Evolutionary conservation across 2,797 vertebrate species (phyloP).

Genomic region (Poecilia gillii): DNA sequence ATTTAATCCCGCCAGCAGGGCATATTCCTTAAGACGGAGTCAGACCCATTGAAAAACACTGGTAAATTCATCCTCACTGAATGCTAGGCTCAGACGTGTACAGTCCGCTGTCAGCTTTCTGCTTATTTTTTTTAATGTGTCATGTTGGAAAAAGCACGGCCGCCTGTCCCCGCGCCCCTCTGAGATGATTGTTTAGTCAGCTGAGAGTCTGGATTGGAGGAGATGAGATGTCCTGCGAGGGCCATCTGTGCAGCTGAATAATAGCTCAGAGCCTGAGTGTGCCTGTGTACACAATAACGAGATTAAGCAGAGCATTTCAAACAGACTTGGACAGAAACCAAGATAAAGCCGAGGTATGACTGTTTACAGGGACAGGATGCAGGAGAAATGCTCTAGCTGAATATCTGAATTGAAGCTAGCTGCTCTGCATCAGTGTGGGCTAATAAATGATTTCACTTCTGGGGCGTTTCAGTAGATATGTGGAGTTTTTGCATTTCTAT

Average conservation of each 20-base stretch:
- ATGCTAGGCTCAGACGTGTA: constrained; percentile 17
- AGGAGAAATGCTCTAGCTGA: neutral
- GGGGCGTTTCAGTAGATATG: constrained; percentile 73
- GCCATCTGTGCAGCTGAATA: constrained; percentile 63
- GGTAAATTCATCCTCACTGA: constrained; percentile 37
- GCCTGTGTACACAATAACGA: constrained; percentile 28
- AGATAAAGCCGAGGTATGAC: constrained; percentile 21
- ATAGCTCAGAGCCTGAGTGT: constrained; percentile 35
- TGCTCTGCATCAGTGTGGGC: constrained; percentile 35
- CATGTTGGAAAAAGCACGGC: constrained; percentile 6
- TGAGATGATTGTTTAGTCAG: constrained; percentile 68
- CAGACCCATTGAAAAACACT: constrained; percentile 44
- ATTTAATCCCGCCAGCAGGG: constrained; percentile 31
- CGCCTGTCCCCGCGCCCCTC: constrained; percentile 36
- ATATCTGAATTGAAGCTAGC: constrained; percentile 23
- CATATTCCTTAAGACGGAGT: constrained; percentile 34
- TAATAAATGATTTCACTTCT: constrained; percentile 61
- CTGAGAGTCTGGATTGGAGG: constrained; percentile 59
- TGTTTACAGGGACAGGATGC: constrained; percentile 6
- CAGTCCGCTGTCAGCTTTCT: constrained; percentile 31
- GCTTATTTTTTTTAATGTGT: neutral
- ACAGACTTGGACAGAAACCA: constrained; percentile 18
- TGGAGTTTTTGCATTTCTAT: neutral
- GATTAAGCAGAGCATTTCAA: constrained; percentile 34
- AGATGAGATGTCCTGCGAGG: constrained; percentile 54